Percentiles rank a stretch among this genome's conserved stretches.
Conservation (phyloP, 2,888 invertebrate genomes). For the Choreutis nemorana region DNA sequence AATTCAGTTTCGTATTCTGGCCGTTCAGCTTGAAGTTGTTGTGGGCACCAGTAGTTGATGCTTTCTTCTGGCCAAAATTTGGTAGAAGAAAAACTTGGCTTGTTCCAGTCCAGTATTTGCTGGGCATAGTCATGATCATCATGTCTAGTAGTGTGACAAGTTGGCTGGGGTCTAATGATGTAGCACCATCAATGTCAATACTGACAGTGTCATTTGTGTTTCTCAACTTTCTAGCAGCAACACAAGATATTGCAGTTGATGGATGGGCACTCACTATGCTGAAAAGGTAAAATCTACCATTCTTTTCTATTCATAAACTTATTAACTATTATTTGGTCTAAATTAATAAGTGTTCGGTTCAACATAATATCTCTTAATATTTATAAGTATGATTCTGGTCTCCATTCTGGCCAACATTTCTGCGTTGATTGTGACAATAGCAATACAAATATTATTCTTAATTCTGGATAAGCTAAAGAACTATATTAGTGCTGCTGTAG, state of each 20-base stretch:
- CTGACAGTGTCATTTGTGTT: slow-evolving; percentile 89
- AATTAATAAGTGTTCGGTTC: no score
- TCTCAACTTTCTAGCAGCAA: slow-evolving; percentile 96
- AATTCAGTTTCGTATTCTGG: slow-evolving; percentile 94
- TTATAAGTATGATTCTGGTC: no score
- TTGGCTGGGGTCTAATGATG: slow-evolving; percentile 76
- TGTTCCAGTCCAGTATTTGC: slow-evolving; percentile 91
- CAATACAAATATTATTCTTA: no score
- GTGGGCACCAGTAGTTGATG: slow-evolving; percentile 99
- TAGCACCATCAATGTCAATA: slow-evolving; percentile 74
- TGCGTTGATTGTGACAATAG: no score
- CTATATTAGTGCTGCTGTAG: no score
- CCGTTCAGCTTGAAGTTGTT: slow-evolving; percentile 91
- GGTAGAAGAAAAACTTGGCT: slow-evolving; percentile 96
- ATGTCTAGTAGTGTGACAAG: slow-evolving; percentile 78
- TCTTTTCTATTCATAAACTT: background rate
- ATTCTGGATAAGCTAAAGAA: no score
- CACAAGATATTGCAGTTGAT: slow-evolving; percentile 99
- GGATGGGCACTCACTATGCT: slow-evolving; percentile 99
- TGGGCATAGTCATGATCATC: slow-evolving; percentile 89
- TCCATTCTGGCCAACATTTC: no score
- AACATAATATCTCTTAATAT: no score
- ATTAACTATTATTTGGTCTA: no score
- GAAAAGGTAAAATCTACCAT: slow-evolving; percentile 70
- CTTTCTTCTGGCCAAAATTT: slow-evolving; percentile 81